phyloP scores from a whole-genome alignment of 2,888 invertebrate genomes.

The Netelia melanura region DNA sequence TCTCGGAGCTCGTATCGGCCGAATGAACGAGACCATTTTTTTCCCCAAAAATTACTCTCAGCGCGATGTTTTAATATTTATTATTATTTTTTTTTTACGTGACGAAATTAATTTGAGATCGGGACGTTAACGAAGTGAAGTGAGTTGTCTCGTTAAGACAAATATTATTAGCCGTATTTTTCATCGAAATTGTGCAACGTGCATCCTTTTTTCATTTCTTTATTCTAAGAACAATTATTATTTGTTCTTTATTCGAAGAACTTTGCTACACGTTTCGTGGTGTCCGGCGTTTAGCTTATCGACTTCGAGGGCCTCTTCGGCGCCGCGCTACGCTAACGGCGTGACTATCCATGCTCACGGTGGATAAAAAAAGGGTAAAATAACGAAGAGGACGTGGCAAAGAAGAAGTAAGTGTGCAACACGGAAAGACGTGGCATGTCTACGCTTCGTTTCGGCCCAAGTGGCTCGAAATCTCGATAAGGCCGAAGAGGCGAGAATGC shows the following conservation, averaged over 20 bases:
- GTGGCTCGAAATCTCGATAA: constrained; percentile 76
- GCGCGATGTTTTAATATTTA: neutral
- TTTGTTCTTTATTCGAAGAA: constrained; percentile 72
- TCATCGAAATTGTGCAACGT: constrained; percentile 68
- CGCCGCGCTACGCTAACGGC: constrained; percentile 34
- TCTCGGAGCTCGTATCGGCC: constrained; percentile 13
- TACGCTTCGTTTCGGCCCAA: constrained; percentile 74
- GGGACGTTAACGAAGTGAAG: neutral
- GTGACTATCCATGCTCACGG: constrained; percentile 35
- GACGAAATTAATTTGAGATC: neutral
- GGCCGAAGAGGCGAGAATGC: constrained; percentile 50
- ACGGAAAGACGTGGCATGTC: constrained; percentile 74
- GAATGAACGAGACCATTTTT: constrained; percentile 31
- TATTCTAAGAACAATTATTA: constrained; percentile 8
- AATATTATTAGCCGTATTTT: neutral
- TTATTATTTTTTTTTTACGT: neutral
- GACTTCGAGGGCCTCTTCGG: constrained; percentile 74
- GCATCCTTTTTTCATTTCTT: constrained; percentile 59
- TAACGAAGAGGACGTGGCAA: constrained; percentile 32
- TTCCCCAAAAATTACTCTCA: neutral
- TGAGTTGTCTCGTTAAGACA: neutral
- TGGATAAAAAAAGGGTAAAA: constrained; percentile 20
- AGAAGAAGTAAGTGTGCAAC: constrained; percentile 54
- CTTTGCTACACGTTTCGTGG: constrained; percentile 71
- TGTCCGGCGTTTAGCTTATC: constrained; percentile 79